phyloP scores from a whole-genome alignment of 2,113 vertebrate species.

The Plestiodon gilberti region DNA sequence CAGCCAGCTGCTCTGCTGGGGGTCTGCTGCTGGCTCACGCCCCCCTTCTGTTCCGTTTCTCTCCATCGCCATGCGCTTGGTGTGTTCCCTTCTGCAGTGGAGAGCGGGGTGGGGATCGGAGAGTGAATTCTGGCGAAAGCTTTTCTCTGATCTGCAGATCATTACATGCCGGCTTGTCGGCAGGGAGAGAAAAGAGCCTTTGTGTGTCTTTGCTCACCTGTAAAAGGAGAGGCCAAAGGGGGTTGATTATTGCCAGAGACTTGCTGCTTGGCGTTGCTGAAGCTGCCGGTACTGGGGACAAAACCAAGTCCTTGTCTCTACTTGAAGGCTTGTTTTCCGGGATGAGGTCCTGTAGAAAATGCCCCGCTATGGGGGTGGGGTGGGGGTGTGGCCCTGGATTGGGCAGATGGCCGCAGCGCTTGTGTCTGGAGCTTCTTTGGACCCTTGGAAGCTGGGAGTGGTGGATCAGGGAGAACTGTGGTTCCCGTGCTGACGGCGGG shows the following conservation, averaged over 20 bases:
- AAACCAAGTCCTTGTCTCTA: not conserved
- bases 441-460: not conserved
- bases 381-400: too few species aligned
- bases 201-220: not conserved
- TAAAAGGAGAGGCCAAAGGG: not conserved
- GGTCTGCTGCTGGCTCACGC: not conserved
- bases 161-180: not conserved
- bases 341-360: not conserved
- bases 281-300: not conserved
- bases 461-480: not conserved
- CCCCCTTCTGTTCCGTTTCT: too few species aligned
- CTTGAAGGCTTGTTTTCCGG: not conserved
- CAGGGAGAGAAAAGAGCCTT: not conserved
- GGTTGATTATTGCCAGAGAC: not conserved
- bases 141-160: not conserved
- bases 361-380: not conserved
- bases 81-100: not conserved
- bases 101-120: not conserved
- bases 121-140: not conserved
- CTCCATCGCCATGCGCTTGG: not conserved
- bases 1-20: not conserved
- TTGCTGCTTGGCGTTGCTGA: not conserved
- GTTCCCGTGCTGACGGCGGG: not conserved
- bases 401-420: too few species aligned
- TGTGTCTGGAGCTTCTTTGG: not conserved